phyloP scores from a whole-genome alignment of 2,888 invertebrate genomes.

The Papilio protenor region DNA sequence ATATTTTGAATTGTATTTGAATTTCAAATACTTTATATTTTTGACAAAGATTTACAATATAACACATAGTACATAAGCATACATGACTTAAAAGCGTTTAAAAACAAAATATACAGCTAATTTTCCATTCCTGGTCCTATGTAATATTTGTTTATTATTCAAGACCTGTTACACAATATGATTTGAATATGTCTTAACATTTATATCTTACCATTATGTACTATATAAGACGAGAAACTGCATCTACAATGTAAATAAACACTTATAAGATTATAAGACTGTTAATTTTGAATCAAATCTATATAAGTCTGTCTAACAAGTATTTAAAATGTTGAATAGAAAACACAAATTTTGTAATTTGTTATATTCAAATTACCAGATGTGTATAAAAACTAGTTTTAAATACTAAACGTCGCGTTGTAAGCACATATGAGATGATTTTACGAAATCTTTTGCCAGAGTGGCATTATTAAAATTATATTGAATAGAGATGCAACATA shows the following conservation, averaged over 20 bases:
- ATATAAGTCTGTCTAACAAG: not conserved
- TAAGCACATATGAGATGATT: conserved; percentile 47
- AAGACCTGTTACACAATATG: conserved; percentile 30
- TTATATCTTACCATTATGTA: conserved; percentile 49
- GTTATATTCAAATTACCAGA: conserved; percentile 33
- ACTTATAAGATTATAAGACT: conserved; percentile 10
- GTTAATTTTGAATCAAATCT: conserved; percentile 20
- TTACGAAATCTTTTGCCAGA: conserved; percentile 56
- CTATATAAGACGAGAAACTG: conserved; percentile 49
- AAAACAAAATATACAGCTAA: conserved; percentile 12
- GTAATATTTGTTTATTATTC: conserved; percentile 19
- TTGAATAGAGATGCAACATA: conserved; percentile 68
- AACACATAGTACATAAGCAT: conserved; percentile 16
- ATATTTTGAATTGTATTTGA: not conserved
- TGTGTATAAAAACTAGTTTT: conserved; percentile 46
- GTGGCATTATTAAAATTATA: conserved; percentile 56
- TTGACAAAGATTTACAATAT: conserved; percentile 17
- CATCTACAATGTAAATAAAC: conserved; percentile 47
- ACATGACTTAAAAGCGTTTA: conserved; percentile 13
- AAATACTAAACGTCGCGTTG: conserved; percentile 29
- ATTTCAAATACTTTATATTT: not conserved
- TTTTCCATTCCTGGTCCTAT: conserved; percentile 20
- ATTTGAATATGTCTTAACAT: conserved; percentile 46
- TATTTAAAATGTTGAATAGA: not conserved
- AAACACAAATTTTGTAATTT: not conserved